Percentiles rank a stretch among this genome's conserved stretches.
phyloP scores from a whole-genome alignment of 1,140 invertebrate species.

The Pseudomyrmex sp. region DNA sequence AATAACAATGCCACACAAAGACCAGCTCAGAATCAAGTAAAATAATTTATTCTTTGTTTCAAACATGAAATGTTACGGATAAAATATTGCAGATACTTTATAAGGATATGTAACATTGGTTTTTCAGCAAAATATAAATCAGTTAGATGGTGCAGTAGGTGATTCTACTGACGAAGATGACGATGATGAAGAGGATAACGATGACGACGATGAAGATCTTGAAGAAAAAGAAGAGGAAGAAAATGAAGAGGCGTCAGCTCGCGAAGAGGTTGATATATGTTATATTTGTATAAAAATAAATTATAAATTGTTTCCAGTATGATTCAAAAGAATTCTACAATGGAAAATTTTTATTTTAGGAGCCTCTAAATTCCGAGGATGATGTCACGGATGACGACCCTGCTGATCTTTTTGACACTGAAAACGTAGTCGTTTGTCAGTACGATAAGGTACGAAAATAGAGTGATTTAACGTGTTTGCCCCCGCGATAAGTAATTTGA shows the following conservation, averaged over 20 bases:
- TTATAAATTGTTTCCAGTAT: no score
- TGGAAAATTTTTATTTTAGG: conserved; percentile 85
- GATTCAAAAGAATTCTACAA: not conserved
- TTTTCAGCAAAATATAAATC: conserved; percentile 79
- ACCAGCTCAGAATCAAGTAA: conserved; percentile 76
- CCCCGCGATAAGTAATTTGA: conserved; percentile 41
- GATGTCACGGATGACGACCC: conserved; percentile 99
- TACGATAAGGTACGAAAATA: conserved; percentile 95
- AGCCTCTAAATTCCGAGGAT: conserved; percentile 97
- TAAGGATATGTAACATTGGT: conserved; percentile 51
- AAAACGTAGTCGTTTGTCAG: conserved; percentile 99
- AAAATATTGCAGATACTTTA: conserved; percentile 7
- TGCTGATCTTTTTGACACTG: conserved; percentile 97
- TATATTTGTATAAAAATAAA: not conserved
- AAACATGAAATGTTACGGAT: conserved; percentile 17
- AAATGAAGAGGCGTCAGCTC: conserved; percentile 85
- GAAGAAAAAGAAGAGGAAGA: conserved; percentile 92
- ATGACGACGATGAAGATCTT: conserved; percentile 89
- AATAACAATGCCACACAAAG: conserved; percentile 76
- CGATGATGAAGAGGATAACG: conserved; percentile 92
- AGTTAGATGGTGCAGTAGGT: conserved; percentile 90
- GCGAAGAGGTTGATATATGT: conserved; percentile 84
- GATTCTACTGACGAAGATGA: conserved; percentile 93
- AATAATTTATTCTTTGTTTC: not conserved
- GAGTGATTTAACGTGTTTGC: conserved; percentile 43